phyloP scores from a whole-genome alignment of 1,140 invertebrate species.

The Patella vulgata region DNA sequence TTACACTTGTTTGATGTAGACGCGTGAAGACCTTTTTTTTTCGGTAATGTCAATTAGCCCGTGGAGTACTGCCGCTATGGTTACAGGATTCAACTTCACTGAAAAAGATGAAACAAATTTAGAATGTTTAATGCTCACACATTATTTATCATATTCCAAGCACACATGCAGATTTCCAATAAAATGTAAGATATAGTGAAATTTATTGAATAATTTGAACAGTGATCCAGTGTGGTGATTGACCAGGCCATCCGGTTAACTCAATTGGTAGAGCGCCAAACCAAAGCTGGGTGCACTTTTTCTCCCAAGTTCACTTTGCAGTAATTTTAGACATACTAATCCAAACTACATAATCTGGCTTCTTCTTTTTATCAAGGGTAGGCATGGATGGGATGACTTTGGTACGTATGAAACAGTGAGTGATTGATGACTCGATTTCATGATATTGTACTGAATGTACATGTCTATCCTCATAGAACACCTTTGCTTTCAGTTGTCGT shows the following conservation, averaged over 20 bases:
- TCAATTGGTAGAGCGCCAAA: too few relatives aligned
- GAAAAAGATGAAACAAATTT: too few relatives aligned
- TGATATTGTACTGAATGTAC: constrained; percentile 8
- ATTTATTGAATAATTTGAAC: too few relatives aligned
- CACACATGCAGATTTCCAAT: too few relatives aligned
- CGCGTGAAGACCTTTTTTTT: constrained; percentile 10
- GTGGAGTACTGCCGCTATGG: constrained; percentile 25
- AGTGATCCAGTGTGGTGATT: too few relatives aligned
- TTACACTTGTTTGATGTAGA: constrained; percentile 17
- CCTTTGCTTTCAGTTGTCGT: constrained; percentile 1
- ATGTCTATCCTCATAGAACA: constrained; percentile 1
- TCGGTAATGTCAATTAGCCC: constrained; percentile 18
- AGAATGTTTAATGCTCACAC: too few relatives aligned
- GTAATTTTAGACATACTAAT: constrained; percentile 2
- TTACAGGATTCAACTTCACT: constrained; percentile 19
- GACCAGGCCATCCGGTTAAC: too few relatives aligned
- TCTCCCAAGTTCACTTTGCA: too few relatives aligned
- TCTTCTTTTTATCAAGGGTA: not conserved
- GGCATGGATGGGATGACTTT: constrained; percentile 4
- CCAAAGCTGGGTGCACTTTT: too few relatives aligned
- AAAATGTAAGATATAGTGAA: too few relatives aligned
- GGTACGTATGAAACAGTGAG: constrained; percentile 1
- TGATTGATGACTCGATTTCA: not conserved
- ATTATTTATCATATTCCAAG: too few relatives aligned
- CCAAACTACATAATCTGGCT: constrained; percentile 1